Evolutionary conservation across 2,888 invertebrate species (phyloP), one percentile per base, ranked within the genome.

Genomic region (Ceramica pisi): DNA sequence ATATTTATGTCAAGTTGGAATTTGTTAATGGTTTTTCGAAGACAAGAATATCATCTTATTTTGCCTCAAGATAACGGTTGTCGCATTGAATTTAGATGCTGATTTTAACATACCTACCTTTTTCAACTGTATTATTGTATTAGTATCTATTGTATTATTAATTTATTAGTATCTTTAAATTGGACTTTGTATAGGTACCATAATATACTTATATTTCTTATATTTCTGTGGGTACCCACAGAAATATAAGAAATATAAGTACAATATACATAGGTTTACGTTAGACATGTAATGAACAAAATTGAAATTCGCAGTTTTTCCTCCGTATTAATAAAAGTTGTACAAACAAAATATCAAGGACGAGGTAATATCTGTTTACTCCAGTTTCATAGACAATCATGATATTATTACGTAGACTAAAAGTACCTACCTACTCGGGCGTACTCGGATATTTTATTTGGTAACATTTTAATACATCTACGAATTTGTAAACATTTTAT

Each of bases 281-380:
- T 31, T 41, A 19, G 23, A 66, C 48, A 4, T 26, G 26, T 31
- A 64, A 75, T 57, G 44, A 51, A 65, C 56, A 12, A 57, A 75
- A 67, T 65, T 67, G 44, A 67, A 81, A 71, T 64, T 57, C 50
- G 31, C 55, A 46, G n/a, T 57, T 65, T 62, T 46, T 35, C 53
- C 50, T 26, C 35, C n/a, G 35, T 59, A 57, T 51, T 50, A 61
- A 23, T 14, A 53, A 67, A 67, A 68, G 38, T 53, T 53, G 35
- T 61, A 55, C 57, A 65, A 81, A 77, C 65, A 66, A 48, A 81
- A 57, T 57, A 64, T 67, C 41, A 71, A 71, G 67, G 61, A 46
- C 78, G 41, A 59, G 9, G 21, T 26, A 60, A 61, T 75, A 68
- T 35, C 23, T 50, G 60, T 57, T 61, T 44, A 64, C 56, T 44